These are phyloP conservation scores for Mionectes macconnelli DNA, from an alignment of 2,113 vertebrate genomes.

Conservation along the genomic window DNA sequence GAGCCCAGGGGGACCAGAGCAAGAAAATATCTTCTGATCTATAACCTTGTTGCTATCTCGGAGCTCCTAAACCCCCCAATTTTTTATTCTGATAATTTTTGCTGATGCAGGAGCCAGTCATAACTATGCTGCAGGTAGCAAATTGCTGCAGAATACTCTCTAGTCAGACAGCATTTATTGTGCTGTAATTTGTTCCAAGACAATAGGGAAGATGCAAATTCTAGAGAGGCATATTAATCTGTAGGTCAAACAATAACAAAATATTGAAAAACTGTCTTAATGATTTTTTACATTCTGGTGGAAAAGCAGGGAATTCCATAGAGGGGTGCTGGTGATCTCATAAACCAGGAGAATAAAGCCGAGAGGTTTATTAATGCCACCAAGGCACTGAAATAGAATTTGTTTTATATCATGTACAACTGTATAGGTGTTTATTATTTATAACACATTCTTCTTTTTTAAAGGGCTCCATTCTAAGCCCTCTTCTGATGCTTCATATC, in stretches of 20 bases:
- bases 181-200: slow-evolving; percentile 68
- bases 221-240: slow-evolving; percentile 74
- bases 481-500: slow-evolving; percentile 58
- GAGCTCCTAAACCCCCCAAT: neutral
- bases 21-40: slow-evolving; percentile 26
- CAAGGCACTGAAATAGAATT: slow-evolving; percentile 66
- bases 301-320: slow-evolving; percentile 52
- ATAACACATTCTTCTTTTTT: slow-evolving; percentile 65
- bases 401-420: slow-evolving; percentile 68
- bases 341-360: slow-evolving; percentile 64
- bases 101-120: slow-evolving; percentile 35
- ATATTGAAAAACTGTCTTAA: slow-evolving; percentile 71
- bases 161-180: slow-evolving; percentile 62
- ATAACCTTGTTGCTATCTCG: slow-evolving; percentile 20
- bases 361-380: slow-evolving; percentile 72
- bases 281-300: slow-evolving; percentile 65
- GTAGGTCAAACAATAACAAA: slow-evolving; percentile 76
- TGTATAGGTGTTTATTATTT: slow-evolving; percentile 71
- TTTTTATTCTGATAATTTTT: slow-evolving; percentile 34
- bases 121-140: slow-evolving; percentile 2
- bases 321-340: slow-evolving; percentile 61
- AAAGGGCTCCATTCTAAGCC: slow-evolving; percentile 64
- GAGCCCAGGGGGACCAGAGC: slow-evolving; percentile 3
- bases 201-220: slow-evolving; percentile 69
- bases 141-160: slow-evolving; percentile 31